Base-by-base conservation (phyloP, 2,797 vertebrate genomes). In the Hybognathus amarus region DNA sequence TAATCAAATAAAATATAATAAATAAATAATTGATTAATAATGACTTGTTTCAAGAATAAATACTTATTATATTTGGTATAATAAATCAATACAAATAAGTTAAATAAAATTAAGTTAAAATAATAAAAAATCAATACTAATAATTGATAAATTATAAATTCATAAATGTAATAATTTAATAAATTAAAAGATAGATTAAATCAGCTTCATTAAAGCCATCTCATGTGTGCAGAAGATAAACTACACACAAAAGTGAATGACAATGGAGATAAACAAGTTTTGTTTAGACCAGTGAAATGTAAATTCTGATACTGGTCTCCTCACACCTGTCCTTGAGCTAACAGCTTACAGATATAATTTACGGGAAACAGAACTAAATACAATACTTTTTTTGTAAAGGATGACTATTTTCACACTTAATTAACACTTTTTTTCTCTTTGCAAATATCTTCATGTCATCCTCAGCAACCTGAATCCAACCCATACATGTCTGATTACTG, bases 191-290 rank as follows among this genome's bases (percentile, higher is more conserved):
- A 33, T 33, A 36, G 33, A 36, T 36, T 36, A 36, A 36, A 36
- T 36, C 33, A 5, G 33, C 33, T 88, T 95, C 95, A 96, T 88
- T 91, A 93, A 91, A 90, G 89, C 89, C 91, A 92, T 94, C 94
- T 91, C 87, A 87, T 94, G 93, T 96, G 96, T 96, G 93, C 92
- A 91, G 93, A 93, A 94, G 95, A 96, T 96, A 95, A 95, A 90
- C 88, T 90, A 89, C 90, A 89, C 85, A 42, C 42, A 54, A 61
- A 77, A 27, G n/a, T 61, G 74, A 61, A 42, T 17, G 15, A 61
- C 74, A 42, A 89, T 92, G 92, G 90, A 95, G 93, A 95, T 95
- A 94, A 30, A 27, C 82, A 79, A 63, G 67, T 93, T 93, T 91
- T 93, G 87, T 94, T 87, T 93, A 93, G 87, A 90, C 93, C 91